These are phyloP conservation scores for Xiphydria camelus DNA, from an alignment of 2,888 invertebrate genomes.

Conservation along the genomic window DNA sequence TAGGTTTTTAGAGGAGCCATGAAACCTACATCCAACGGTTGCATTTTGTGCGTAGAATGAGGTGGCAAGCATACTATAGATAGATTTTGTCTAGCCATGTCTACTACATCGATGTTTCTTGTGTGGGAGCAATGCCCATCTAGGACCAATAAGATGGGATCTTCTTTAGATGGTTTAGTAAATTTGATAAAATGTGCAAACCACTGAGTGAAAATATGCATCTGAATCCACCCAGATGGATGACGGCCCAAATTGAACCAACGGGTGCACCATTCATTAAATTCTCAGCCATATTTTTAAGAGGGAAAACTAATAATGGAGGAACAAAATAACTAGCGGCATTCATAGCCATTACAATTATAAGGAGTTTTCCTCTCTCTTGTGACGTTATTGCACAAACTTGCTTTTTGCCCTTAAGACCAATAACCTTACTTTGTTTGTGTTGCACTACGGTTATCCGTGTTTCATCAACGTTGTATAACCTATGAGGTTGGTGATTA, in stretches of 20 bases:
- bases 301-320: slow-evolving; percentile 43
- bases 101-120: slow-evolving; percentile 40
- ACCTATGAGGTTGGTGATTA: slow-evolving; percentile 31
- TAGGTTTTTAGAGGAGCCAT: no score
- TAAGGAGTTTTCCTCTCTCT: slow-evolving; percentile 35
- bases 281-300: slow-evolving; percentile 39
- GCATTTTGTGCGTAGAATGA: slow-evolving; percentile 45
- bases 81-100: slow-evolving; percentile 41
- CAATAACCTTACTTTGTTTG: slow-evolving; percentile 28
- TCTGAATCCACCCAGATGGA: slow-evolving; percentile 44
- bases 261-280: slow-evolving; percentile 42
- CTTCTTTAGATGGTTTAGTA: slow-evolving; percentile 26
- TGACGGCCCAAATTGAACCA: slow-evolving; percentile 34
- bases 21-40: slow-evolving; percentile 44
- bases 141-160: slow-evolving; percentile 25
- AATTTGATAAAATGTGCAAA: slow-evolving; percentile 36
- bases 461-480: slow-evolving; percentile 41
- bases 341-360: slow-evolving; percentile 36
- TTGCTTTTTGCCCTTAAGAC: slow-evolving; percentile 34
- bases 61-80: slow-evolving; percentile 42
- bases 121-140: slow-evolving; percentile 42
- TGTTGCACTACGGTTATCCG: slow-evolving; percentile 33
- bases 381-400: slow-evolving; percentile 31
- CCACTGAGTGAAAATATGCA: slow-evolving; percentile 41
- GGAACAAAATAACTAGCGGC: slow-evolving; percentile 42